Base-by-base conservation (phyloP, 2,888 invertebrate species). In the Cotesia congregata region DNA sequence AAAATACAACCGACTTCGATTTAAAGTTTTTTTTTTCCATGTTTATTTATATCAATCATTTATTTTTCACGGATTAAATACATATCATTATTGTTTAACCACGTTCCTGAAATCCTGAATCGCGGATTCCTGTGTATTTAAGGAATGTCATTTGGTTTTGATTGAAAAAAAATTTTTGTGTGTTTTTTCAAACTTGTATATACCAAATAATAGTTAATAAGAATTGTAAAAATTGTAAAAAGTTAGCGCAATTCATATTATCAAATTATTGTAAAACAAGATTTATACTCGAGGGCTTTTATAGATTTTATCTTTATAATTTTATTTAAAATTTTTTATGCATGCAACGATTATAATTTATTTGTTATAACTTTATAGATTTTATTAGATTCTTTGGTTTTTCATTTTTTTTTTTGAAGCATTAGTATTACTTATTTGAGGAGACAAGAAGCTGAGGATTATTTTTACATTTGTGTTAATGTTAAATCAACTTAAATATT, bases 1-100 rank as follows among this genome's bases (percentile, higher is more conserved):
- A 70, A 80, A 81, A 81, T 81, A 81, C 81, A 81, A 75, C 67
- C 71, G 79, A 80, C 75, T 79, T 76, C 77, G 79, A 81, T 79
- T 50, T 9, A 50, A 50, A 50, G 6, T 50, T 50, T 50, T 50
- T 1, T 9, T 78, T 75, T 77, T n/a, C n/a, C 73, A 61, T n/a
- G 15, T 78, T 69, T 50, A 15, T 40, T 71, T 76, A 20, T 30
- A 30, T 30, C 30, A 30, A 3, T 30, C 30, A 30, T 30, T 30
- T 50, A 15, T 67, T 15, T 17, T 7, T 41, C 15, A 20, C 39
- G 1, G 41, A 15, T 41, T 4, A 50, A 50, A 9, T 12, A 20
- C 9, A 40, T 41, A 6, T 20, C 30, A 17, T 15, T 65, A 15
- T 17, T 20, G 62, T 72, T 40, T 6, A 67, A 76, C 68, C 73